A percentile compares a stretch with the other conserved stretches of the same genome.
phyloP scores from a whole-genome alignment of 2,113 vertebrate genomes.

The Rafetus swinhoei region DNA sequence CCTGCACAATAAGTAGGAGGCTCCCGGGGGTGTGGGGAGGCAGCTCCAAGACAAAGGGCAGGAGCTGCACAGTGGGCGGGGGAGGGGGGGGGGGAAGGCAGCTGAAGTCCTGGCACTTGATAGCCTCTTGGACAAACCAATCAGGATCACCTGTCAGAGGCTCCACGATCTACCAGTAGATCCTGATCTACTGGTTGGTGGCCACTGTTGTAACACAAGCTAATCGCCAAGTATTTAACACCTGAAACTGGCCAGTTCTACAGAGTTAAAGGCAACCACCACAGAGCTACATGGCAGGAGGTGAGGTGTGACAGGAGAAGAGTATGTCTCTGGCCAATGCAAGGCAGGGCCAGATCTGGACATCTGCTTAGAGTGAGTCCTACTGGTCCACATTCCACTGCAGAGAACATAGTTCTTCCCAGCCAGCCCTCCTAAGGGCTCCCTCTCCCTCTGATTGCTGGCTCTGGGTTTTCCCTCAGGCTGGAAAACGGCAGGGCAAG shows the following conservation, averaged over 20 bases:
- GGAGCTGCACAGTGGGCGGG: too few relatives aligned
- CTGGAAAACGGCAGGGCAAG: neutral
- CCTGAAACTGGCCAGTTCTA: fast-evolving
- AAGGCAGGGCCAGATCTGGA: neutral
- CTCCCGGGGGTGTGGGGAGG: too few relatives aligned
- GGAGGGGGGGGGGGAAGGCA: too few relatives aligned
- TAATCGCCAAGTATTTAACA: neutral
- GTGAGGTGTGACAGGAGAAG: fast-evolving
- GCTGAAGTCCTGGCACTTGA: too few relatives aligned
- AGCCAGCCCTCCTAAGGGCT: neutral
- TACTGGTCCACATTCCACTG: fast-evolving
- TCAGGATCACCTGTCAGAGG: too few relatives aligned
- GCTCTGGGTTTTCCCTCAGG: neutral
- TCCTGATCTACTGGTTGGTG: too few relatives aligned
- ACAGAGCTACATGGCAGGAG: fast-evolving
- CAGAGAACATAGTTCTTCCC: fast-evolving
- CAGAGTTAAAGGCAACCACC: neutral
- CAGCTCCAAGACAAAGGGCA: too few relatives aligned
- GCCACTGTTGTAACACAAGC: neutral
- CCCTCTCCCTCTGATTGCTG: neutral
- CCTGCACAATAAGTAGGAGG: too few relatives aligned
- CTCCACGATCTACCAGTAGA: too few relatives aligned
- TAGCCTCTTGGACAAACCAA: too few relatives aligned
- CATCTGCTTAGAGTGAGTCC: neutral
- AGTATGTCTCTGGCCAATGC: neutral